Percentiles rank a stretch among this genome's conserved stretches.
Conservation (phyloP, 1,140 invertebrate genomes). For the Leptestheria dahalacensis region DNA sequence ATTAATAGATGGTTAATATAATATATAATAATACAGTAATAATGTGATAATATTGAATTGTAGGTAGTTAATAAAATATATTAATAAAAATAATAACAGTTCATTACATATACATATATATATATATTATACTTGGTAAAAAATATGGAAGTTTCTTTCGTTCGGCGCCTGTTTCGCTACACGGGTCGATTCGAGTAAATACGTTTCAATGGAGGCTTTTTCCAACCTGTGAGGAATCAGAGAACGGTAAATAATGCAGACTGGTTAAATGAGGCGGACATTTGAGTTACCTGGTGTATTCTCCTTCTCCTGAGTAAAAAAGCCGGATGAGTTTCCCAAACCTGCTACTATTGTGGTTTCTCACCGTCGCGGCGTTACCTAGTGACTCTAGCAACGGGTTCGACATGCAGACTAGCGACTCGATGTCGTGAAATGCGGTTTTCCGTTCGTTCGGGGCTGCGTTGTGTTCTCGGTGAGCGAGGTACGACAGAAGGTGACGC, state of each 20-base stretch:
- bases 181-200: slow-evolving; percentile 26
- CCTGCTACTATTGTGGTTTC: slow-evolving; percentile 43
- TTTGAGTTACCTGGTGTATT: not conserved
- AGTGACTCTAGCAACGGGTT: slow-evolving; percentile 40
- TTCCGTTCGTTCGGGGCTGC: slow-evolving; percentile 6
- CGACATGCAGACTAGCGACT: slow-evolving; percentile 22
- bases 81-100: not conserved
- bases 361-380: slow-evolving; percentile 44
- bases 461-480: slow-evolving; percentile 22
- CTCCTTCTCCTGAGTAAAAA: slow-evolving; percentile 33
- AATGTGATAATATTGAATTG: too few species aligned
- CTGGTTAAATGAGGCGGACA: too few species aligned
- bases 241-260: too few species aligned
- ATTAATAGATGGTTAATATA: too few species aligned
- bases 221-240: slow-evolving; percentile 35
- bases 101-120: not conserved
- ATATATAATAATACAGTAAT: too few species aligned
- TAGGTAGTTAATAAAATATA: too few species aligned
- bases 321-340: slow-evolving; percentile 35
- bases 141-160: slow-evolving; percentile 19
- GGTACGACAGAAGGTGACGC: slow-evolving; percentile 28
- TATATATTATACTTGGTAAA: slow-evolving; percentile 14
- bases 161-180: slow-evolving; percentile 15
- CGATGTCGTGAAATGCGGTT: slow-evolving; percentile 13
- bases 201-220: slow-evolving; percentile 45